Percentiles rank a stretch among this genome's conserved stretches.
These are phyloP conservation scores for Clarias fuscus DNA, from an alignment of 2,797 vertebrate genomes.

Conservation along the genomic window DNA sequence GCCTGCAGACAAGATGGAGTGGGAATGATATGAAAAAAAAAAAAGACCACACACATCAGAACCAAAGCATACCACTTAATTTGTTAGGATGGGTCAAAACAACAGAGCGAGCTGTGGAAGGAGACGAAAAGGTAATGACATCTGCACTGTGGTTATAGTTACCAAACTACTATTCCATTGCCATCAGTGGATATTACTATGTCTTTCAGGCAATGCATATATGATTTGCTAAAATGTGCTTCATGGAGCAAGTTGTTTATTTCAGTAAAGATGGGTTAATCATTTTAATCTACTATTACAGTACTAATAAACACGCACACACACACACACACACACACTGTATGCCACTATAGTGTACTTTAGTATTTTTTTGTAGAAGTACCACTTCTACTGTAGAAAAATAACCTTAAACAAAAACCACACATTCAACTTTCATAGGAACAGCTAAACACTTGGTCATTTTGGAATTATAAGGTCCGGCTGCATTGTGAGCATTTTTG, in stretches of 20 bases:
- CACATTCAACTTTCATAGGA: too few species aligned
- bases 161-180: neutral
- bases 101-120: slow-evolving; percentile 1
- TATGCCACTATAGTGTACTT: neutral
- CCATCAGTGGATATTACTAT: neutral
- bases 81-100: slow-evolving; percentile 14
- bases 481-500: too few species aligned
- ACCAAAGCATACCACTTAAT: slow-evolving; percentile 14
- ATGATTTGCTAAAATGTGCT: neutral
- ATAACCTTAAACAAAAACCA: neutral
- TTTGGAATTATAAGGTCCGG: too few species aligned
- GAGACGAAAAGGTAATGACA: neutral
- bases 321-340: neutral
- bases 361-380: neutral
- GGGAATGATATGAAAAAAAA: slow-evolving; percentile 5
- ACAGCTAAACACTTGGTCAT: too few species aligned
- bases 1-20: slow-evolving; percentile 20
- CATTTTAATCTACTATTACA: neutral
- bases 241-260: neutral
- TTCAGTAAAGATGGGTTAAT: neutral
- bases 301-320: neutral
- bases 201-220: neutral
- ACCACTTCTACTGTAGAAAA: neutral
- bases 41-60: slow-evolving; percentile 43
- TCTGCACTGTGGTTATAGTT: slow-evolving; percentile 14